Conservation (phyloP, 2,113 vertebrate genomes). For the Sturnus vulgaris region DNA sequence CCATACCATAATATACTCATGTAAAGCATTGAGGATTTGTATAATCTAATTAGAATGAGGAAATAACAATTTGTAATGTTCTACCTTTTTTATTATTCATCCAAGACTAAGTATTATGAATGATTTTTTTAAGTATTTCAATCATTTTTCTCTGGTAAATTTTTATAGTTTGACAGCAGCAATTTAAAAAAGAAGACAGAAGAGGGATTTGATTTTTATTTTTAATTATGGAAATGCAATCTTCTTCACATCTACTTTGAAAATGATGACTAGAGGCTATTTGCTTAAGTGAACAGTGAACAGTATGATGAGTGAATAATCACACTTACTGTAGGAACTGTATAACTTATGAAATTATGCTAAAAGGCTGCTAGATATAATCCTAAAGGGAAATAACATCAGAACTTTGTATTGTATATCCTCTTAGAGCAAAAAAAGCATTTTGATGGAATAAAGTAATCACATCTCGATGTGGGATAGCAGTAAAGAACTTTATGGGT, state of each 20-base stretch:
- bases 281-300: slow-evolving; percentile 39
- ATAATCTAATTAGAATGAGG: slow-evolving; percentile 49
- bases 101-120: slow-evolving; percentile 6
- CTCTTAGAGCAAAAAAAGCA: not conserved
- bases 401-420: not conserved
- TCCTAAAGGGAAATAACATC: not conserved
- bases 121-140: not conserved
- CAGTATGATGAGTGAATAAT: slow-evolving; percentile 20
- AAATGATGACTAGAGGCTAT: slow-evolving; percentile 34
- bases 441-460: not conserved
- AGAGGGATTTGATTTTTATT: not conserved
- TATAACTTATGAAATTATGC: not conserved
- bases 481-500: not conserved
- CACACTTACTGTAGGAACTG: not conserved
- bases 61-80: slow-evolving; percentile 13
- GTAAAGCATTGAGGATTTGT: not conserved
- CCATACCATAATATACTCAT: not conserved
- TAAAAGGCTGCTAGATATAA: not conserved
- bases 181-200: not conserved
- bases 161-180: slow-evolving; percentile 15
- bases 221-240: not conserved
- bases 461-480: not conserved
- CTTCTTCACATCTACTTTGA: not conserved
- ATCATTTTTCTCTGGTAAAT: slow-evolving; percentile 7
- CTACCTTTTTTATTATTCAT: slow-evolving; percentile 36